These are phyloP conservation scores for Eurytemora carolleeae DNA, from an alignment of 1,140 invertebrate genomes.

Conservation along the genomic window DNA sequence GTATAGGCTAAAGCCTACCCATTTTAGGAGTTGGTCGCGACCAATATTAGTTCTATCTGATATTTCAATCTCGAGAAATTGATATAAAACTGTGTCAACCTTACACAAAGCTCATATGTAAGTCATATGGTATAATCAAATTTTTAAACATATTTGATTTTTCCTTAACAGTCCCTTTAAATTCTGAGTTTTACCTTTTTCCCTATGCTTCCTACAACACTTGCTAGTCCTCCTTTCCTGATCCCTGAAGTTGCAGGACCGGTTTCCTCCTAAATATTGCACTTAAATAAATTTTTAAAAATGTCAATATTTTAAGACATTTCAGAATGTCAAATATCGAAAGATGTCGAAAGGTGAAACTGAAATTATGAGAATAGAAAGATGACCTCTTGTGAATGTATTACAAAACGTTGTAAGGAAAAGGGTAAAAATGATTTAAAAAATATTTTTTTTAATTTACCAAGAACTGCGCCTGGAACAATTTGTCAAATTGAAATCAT, in stretches of 20 bases:
- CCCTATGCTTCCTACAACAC: neutral
- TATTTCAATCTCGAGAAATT: too few relatives aligned
- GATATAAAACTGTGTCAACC: too few relatives aligned
- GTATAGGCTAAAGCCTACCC: too few relatives aligned
- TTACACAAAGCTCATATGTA: too few relatives aligned
- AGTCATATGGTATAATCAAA: too few relatives aligned
- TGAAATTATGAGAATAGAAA: neutral
- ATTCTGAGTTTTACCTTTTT: too few relatives aligned
- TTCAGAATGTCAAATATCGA: neutral
- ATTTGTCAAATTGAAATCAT: too few relatives aligned
- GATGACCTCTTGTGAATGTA: neutral
- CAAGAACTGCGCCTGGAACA: neutral
- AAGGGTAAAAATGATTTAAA: neutral
- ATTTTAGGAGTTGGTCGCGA: too few relatives aligned
- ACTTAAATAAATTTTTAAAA: neutral
- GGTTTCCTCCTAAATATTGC: neutral
- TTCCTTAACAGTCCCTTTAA: too few relatives aligned
- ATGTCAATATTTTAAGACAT: neutral
- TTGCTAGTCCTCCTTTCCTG: neutral
- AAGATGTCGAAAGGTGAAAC: neutral
- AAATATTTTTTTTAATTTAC: neutral
- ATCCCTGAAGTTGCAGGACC: neutral
- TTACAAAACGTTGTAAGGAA: neutral
- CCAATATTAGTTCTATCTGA: too few relatives aligned
- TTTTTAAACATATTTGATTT: too few relatives aligned